phyloP scores from a whole-genome alignment of 2,797 vertebrate genomes.

The Ceryle rudis region DNA sequence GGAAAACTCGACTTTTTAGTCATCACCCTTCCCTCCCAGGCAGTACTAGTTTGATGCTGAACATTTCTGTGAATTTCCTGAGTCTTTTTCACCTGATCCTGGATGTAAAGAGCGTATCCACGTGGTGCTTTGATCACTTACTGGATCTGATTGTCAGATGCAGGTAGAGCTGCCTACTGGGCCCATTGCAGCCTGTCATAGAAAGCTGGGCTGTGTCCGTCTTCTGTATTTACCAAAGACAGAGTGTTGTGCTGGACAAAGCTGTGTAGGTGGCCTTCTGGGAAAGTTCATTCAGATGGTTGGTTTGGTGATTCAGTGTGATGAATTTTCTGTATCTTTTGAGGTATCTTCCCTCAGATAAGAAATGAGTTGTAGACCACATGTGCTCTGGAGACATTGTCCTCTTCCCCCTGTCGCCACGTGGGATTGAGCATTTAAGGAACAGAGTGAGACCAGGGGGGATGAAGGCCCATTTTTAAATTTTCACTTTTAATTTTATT shows the following conservation, averaged over 20 bases:
- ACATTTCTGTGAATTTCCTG: not conserved
- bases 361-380: not conserved
- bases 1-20: not conserved
- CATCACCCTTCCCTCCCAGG: not conserved
- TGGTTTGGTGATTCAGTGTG: not conserved
- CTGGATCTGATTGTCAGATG: not conserved
- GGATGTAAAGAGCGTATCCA: not conserved
- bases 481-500: not conserved
- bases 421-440: not conserved
- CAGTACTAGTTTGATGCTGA: not conserved
- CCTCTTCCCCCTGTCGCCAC: accelerated
- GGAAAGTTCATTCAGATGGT: not conserved
- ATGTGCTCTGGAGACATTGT: not conserved
- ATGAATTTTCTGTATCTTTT: not conserved
- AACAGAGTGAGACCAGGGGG: not conserved
- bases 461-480: accelerated
- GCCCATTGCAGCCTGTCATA: not conserved
- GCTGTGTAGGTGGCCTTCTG: not conserved
- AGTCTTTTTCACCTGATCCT: not conserved
- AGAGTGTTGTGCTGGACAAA: accelerated
- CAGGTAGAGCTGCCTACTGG: not conserved
- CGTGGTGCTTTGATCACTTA: accelerated
- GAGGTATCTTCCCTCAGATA: not conserved
- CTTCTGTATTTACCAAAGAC: not conserved
- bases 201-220: not conserved